phyloP scores from a whole-genome alignment of 2,888 invertebrate genomes.

The Tenthredo scrophulariae region DNA sequence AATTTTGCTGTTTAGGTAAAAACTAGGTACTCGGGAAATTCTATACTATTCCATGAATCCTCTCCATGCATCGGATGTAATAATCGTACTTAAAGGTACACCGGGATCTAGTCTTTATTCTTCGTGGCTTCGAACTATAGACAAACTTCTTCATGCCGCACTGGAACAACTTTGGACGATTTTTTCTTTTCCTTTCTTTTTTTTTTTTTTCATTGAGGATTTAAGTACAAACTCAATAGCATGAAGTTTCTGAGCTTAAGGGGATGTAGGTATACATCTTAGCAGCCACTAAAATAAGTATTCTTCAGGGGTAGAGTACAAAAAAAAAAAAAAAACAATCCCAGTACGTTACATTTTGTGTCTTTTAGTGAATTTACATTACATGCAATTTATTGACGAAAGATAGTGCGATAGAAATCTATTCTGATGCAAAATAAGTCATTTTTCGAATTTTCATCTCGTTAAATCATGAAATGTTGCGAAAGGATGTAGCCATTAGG shows the following conservation, averaged over 20 bases:
- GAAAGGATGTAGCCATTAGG: background rate
- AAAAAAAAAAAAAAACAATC: background rate
- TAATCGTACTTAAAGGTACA: slow-evolving; percentile 7
- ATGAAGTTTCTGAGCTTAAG: slow-evolving; percentile 18
- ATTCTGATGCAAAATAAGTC: background rate
- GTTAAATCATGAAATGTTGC: too few species aligned
- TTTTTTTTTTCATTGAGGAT: background rate
- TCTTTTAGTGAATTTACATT: background rate
- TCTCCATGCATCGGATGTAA: background rate
- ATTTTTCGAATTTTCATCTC: background rate
- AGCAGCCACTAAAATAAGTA: background rate
- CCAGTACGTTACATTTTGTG: background rate
- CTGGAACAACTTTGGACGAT: background rate
- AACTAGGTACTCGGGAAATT: background rate
- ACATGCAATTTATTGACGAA: background rate
- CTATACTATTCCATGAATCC: background rate
- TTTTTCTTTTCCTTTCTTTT: background rate
- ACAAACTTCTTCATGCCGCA: slow-evolving; percentile 6
- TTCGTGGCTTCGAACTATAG: background rate
- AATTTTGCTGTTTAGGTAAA: background rate
- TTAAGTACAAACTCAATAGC: background rate
- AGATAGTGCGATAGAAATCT: background rate
- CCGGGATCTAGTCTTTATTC: slow-evolving; percentile 1
- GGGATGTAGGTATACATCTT: background rate
- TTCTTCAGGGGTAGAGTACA: background rate